A percentile compares a stretch with the other conserved stretches of the same genome.
Evolutionary conservation across 2,113 vertebrate species (phyloP).

Genomic region (Lathamus discolor): DNA sequence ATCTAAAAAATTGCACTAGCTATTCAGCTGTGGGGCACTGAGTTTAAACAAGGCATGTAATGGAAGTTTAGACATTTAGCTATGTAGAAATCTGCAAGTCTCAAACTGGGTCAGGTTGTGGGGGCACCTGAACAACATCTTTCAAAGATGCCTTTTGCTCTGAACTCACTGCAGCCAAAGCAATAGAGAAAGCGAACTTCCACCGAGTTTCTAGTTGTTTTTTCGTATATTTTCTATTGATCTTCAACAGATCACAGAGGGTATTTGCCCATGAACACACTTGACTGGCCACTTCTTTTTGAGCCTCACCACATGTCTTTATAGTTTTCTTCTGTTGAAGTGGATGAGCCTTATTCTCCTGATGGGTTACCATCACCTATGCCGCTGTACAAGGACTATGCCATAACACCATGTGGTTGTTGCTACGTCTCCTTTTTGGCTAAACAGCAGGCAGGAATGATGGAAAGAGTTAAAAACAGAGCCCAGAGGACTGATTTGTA

Average conservation of each 20-base stretch:
- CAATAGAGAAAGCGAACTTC: background rate
- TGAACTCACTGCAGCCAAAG: background rate
- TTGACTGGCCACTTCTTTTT: background rate
- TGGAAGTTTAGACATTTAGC: background rate
- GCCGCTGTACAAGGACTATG: background rate
- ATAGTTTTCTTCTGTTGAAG: background rate
- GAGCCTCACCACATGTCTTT: background rate
- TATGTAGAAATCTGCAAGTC: background rate
- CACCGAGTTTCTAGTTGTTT: background rate
- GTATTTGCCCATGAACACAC: background rate
- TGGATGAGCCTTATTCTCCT: background rate
- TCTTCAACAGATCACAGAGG: background rate
- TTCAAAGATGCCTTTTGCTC: background rate
- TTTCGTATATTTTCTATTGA: background rate
- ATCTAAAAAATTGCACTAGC: background rate
- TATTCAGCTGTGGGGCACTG: background rate
- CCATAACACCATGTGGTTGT: background rate
- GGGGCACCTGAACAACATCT: background rate
- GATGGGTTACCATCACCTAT: rapidly evolving
- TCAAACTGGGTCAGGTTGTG: background rate
- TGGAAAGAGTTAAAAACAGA: background rate
- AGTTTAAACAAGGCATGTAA: background rate
- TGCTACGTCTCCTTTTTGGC: conserved; percentile 25
- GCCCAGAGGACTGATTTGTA: background rate
- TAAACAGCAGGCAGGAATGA: conserved; percentile 1